These are phyloP conservation scores for Drosophila parthenogenetica DNA, from an alignment of 2,888 invertebrate species.

Conservation along the genomic window DNA sequence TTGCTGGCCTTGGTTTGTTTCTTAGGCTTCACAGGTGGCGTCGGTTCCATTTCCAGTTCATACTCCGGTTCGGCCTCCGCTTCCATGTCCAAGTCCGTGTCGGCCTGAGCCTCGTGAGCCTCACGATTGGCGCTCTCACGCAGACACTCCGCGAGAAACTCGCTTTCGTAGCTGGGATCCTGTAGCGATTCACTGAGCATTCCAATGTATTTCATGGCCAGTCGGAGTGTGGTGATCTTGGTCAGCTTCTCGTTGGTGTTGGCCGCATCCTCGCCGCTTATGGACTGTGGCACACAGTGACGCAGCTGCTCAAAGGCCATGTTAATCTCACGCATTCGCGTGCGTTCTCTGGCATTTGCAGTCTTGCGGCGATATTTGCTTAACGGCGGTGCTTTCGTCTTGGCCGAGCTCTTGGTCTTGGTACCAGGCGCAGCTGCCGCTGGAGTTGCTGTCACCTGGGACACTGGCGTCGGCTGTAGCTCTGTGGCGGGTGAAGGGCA, in stretches of 20 bases:
- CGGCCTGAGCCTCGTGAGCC: constrained; percentile 33
- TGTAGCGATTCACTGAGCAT: constrained; percentile 89
- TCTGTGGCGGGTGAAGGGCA: not conserved
- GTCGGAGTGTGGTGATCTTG: constrained; percentile 93
- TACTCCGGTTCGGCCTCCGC: constrained; percentile 26
- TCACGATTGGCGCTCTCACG: constrained; percentile 67
- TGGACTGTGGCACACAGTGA: constrained; percentile 89
- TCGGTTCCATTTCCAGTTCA: constrained; percentile 31
- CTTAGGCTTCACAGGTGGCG: constrained; percentile 36
- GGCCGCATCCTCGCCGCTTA: constrained; percentile 80
- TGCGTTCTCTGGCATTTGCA: constrained; percentile 94
- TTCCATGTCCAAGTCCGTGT: constrained; percentile 47
- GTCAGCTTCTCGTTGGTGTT: constrained; percentile 92
- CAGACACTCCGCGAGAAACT: constrained; percentile 77
- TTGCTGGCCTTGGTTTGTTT: constrained; percentile 53
- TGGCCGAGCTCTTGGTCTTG: constrained; percentile 81
- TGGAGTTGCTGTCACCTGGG: constrained; percentile 16
- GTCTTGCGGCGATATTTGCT: constrained; percentile 96
- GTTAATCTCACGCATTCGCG: constrained; percentile 96
- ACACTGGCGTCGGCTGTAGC: constrained; percentile 6
- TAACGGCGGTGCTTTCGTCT: constrained; percentile 90
- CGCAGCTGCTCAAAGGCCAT: constrained; percentile 93
- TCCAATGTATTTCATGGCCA: constrained; percentile 95
- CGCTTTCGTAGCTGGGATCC: constrained; percentile 84
- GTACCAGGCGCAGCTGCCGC: constrained; percentile 2